Percentiles rank a stretch among this genome's conserved stretches.
These are phyloP conservation scores for Drosophila oshimai DNA, from an alignment of 1,140 invertebrate genomes.

Conservation along the genomic window DNA sequence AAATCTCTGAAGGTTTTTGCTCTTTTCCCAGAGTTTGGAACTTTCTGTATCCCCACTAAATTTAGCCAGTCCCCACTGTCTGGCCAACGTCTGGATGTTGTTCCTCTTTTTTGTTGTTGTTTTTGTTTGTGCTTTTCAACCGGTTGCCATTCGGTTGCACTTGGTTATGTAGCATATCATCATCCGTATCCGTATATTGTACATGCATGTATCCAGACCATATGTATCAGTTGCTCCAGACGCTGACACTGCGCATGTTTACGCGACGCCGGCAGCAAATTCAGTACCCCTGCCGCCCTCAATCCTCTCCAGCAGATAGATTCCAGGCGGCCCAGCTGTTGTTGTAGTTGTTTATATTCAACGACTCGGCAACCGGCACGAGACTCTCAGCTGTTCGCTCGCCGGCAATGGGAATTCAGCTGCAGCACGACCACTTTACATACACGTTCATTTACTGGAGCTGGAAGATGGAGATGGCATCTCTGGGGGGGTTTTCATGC, in stretches of 20 bases:
- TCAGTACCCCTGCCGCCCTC: too few species aligned
- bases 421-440: conserved; percentile 72
- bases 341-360: conserved; percentile 67
- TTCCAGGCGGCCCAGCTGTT: conserved; percentile 64
- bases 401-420: conserved; percentile 67
- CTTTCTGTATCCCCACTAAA: not conserved
- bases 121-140: conserved; percentile 19
- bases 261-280: conserved; percentile 46
- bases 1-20: conserved; percentile 7
- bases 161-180: conserved; percentile 14
- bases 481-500: conserved; percentile 34
- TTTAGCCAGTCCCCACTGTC: conserved; percentile 20
- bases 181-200: not conserved
- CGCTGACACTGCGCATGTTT: conserved; percentile 47
- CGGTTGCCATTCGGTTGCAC: conserved; percentile 26
- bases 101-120: not conserved
- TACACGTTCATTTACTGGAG: conserved; percentile 14
- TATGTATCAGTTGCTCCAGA: conserved; percentile 18
- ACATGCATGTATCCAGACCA: conserved; percentile 6
- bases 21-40: not conserved
- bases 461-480: conserved; percentile 28
- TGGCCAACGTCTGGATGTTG: conserved; percentile 37
- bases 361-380: conserved; percentile 51
- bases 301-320: conserved; percentile 10
- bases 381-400: conserved; percentile 68